Percentiles rank a stretch among this genome's conserved stretches.
Conservation (phyloP, 2,113 vertebrate species). For the Phaethornis superciliosus region DNA sequence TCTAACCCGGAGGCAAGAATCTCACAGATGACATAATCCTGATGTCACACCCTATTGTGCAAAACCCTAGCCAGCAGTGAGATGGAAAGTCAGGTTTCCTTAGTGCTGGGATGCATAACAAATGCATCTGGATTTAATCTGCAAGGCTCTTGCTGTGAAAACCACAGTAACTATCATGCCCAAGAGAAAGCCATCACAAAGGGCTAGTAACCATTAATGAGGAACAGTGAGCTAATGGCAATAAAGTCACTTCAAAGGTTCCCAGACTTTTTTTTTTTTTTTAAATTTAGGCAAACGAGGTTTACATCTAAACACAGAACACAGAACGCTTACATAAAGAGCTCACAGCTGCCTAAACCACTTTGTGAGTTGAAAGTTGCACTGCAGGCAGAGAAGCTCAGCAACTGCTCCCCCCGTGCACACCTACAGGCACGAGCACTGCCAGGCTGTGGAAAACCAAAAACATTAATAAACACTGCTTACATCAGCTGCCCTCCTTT, state of each 20-base stretch:
- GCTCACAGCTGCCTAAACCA: not conserved
- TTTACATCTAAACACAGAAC: slow-evolving; percentile 15
- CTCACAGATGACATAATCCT: not conserved
- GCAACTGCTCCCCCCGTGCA: not conserved
- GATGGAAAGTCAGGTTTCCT: slow-evolving; percentile 33
- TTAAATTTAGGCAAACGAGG: not conserved
- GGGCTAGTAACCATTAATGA: slow-evolving; percentile 48
- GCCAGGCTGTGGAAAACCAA: not conserved
- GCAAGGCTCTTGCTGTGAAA: slow-evolving; percentile 22
- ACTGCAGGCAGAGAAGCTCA: not conserved
- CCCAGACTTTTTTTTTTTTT: not conserved
- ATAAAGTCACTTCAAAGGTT: slow-evolving; percentile 65
- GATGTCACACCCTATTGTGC: slow-evolving; percentile 48
- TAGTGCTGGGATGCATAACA: slow-evolving; percentile 53
- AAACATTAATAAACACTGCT: accelerated
- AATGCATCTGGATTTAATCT: slow-evolving; percentile 70
- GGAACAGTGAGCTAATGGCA: slow-evolving; percentile 56
- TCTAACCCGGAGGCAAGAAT: not conserved
- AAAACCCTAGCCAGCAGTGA: not conserved
- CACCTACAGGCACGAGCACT: not conserved
- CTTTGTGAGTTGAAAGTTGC: not conserved
- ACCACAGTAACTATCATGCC: slow-evolving; percentile 11
- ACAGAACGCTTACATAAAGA: not conserved
- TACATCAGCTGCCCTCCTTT: not conserved
- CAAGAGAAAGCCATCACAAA: slow-evolving; percentile 54